Base-by-base conservation (phyloP, 2,888 invertebrate genomes). In the Drosophila mimetica region DNA sequence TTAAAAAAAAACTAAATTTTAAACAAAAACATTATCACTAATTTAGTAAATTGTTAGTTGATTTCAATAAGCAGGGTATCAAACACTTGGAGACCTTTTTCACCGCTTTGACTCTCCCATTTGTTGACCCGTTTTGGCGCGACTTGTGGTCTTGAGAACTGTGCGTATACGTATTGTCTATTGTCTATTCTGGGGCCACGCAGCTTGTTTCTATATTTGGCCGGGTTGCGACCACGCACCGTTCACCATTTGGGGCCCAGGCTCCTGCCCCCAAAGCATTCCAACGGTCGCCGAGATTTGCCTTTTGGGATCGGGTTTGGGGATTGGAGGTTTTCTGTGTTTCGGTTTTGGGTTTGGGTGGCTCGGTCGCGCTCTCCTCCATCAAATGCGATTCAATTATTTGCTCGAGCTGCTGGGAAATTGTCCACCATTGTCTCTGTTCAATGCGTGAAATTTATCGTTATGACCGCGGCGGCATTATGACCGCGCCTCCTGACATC, bases 371-470 rank as follows among this genome's bases (percentile, higher is more conserved):
- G 47, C 69, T 41, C 60, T 70, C 52, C 71, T 55, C 42, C 71
- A 65, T 74, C 75, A 76, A 84, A 82, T 77, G 70, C 85, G 74
- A 82, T 82, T 85, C 85, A 82, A 82, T 85, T 82, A 74, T 81
- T 74, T 59, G 61, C 48, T 39, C 46, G 39, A 37, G 47, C 57
- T 42, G 47, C 57, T 42, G 77, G 61, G 58, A 75, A 81, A 84
- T 82, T 83, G 83, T 66, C 72, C 14, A 74, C 75, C 72, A 83
- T 84, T 86, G 86, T 84, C 69, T 84, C 76, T 82, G 57, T 52
- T 41, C 71, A 67, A 70, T 84, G 84, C 84, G 84, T 84, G 78
- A 79, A 86, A 86, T 83, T 86, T 84, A 84, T 84, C 71, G 86
- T 85, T 83, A 85, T 83, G 85, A 76, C 50, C 47, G 54, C 30